These are phyloP conservation scores for Mormyrops boulengeri DNA, from an alignment of 2,797 vertebrate genomes.

Conservation along the genomic window DNA sequence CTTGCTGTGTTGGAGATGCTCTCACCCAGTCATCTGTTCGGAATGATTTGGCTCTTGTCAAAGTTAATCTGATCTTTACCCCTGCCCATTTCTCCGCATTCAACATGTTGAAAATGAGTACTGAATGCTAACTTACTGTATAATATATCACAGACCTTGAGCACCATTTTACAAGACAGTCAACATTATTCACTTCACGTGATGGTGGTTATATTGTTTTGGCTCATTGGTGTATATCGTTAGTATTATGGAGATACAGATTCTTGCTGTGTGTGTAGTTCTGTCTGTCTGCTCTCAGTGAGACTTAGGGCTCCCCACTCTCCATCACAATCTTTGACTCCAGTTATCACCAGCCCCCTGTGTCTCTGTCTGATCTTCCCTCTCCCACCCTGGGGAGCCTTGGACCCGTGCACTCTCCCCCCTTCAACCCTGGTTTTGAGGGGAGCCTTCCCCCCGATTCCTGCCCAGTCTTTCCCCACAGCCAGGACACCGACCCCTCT, in stretches of 20 bases:
- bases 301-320: constrained; percentile 76
- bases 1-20: not conserved
- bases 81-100: not conserved
- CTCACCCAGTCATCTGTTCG: not conserved
- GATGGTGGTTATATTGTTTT: too few relatives aligned
- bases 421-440: constrained; percentile 68
- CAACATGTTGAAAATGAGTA: not conserved
- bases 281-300: constrained; percentile 51
- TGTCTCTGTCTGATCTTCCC: constrained; percentile 69
- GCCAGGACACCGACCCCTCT: constrained; percentile 61
- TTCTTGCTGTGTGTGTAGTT: not conserved
- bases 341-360: constrained; percentile 70
- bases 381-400: constrained; percentile 62
- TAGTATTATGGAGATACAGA: not conserved
- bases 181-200: not conserved
- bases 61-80: not conserved
- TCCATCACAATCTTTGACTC: constrained; percentile 72
- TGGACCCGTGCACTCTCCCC: constrained; percentile 54
- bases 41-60: not conserved
- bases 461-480: constrained; percentile 63
- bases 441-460: constrained; percentile 72
- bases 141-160: not conserved
- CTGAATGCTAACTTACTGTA: not conserved
- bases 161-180: not conserved
- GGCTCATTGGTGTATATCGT: not conserved